Evolutionary conservation across 2,888 invertebrate genomes (phyloP).

Genomic region (Lottia gigantea): DNA sequence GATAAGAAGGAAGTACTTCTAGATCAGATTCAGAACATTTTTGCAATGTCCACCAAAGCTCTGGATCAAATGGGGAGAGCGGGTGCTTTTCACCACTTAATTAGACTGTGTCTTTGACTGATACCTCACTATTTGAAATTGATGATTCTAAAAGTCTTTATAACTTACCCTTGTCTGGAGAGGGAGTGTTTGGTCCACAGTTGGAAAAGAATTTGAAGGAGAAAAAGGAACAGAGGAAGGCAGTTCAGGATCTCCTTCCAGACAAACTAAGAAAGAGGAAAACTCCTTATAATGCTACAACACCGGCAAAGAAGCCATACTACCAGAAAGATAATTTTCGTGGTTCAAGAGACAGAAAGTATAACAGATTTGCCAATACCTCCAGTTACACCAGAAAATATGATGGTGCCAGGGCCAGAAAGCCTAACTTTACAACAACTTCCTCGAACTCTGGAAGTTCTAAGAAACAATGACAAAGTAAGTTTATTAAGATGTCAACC

Average conservation of each 20-base stretch:
- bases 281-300: too few species aligned
- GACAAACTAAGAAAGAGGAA: not conserved
- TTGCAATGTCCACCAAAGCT: not conserved
- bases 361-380: too few species aligned
- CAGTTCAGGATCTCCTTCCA: not conserved
- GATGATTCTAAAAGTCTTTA: not conserved
- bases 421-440: too few species aligned
- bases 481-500: not conserved
- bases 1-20: not conserved
- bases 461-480: not conserved
- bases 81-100: not conserved
- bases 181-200: slow-evolving; percentile 14
- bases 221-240: not conserved
- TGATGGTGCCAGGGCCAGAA: too few species aligned
- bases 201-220: slow-evolving; percentile 26
- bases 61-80: not conserved
- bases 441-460: too few species aligned
- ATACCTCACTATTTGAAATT: not conserved
- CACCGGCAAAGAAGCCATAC: too few species aligned
- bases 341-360: too few species aligned
- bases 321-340: too few species aligned
- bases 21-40: not conserved
- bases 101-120: not conserved
- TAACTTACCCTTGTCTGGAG: not conserved
- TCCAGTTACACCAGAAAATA: too few species aligned